Base-by-base conservation (phyloP, 2,888 invertebrate species). In the Agriotes lineatus region DNA sequence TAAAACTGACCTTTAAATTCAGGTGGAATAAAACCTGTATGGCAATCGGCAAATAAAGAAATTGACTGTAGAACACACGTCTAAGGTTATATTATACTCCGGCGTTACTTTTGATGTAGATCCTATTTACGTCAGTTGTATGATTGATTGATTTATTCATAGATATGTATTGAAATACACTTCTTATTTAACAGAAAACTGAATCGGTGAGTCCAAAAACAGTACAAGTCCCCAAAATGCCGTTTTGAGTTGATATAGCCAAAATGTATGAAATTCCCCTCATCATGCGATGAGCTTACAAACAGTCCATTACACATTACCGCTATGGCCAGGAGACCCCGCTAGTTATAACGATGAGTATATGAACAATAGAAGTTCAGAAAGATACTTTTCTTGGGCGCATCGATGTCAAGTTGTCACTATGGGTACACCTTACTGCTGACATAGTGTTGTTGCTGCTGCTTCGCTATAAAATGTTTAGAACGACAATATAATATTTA, bases 141-240 rank as follows among this genome's bases (percentile, higher is more conserved):
- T n/a, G n/a, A n/a, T n/a, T n/a, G n/a, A n/a, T n/a, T n/a, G n/a
- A n/a, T n/a, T n/a, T n/a, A n/a, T n/a, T n/a, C n/a, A n/a, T n/a
- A n/a, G n/a, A n/a, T n/a, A n/a, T n/a, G n/a, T n/a, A n/a, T n/a
- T n/a, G n/a, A n/a, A n/a, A n/a, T n/a, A n/a, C n/a, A n/a, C n/a
- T n/a, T n/a, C n/a, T n/a, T n/a, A n/a, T n/a, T n/a, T n/a, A n/a
- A n/a, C n/a, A n/a, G n/a, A n/a, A n/a, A 42, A 16, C 16, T 16
- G 42, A 42, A 42, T 42, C 42, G 14, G 16, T 42, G 42, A 42
- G 42, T 16, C 42, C 42, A 42, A 42, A 16, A 42, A 42, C 2
- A 42, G 42, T 42, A 16, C 42, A 14, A 14, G 42, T 42, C 42
- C 42, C 12, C 42, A 42, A 42, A 42, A 42, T 42, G 42, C 16